Base-by-base conservation (phyloP, 1,140 invertebrate genomes). In the Orius insidiosus region DNA sequence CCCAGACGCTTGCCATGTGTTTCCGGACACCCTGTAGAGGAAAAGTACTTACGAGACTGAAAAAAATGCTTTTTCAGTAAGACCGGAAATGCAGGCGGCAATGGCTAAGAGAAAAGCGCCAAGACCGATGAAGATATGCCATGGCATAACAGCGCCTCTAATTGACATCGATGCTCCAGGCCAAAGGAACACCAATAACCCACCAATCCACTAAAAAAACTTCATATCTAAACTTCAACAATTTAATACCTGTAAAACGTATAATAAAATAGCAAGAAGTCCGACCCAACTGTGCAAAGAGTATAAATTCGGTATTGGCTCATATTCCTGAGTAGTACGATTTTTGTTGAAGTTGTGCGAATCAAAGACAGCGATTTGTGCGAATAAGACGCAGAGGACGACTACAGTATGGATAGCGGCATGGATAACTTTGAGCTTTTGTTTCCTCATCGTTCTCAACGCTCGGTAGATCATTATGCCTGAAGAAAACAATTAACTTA, bases 211-310 rank as follows among this genome's bases (percentile, higher is more conserved):
- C 77, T 92, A 63, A 45, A 70, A 64, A 57, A 52, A 55, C 55
- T 59, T 36, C 5, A n/a, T n/a, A n/a, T n/a, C n/a, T n/a, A n/a
- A n/a, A n/a, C n/a, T n/a, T n/a, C n/a, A n/a, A n/a, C n/a, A n/a
- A n/a, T 32, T 61, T n/a, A n/a, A n/a, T 62, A 85, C 82, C 71
- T 86, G 85, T 32, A 75, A 62, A 37, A 68, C 65, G 60, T 86
- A 92, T 51, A 87, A 58, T 52, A 84, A 70, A 6, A 87, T 72
- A 19, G 78, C 74, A 6, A 70, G 63, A 1, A 92, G 58, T 1
- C 88, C 88, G 41, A 93, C 56, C 86, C 88, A 92, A 53, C 81
- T 85, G 62, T 93, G 87, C 33, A 90, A 60, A 40, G 72, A 68
- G 59, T 87, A 88, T 59, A 93, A 63, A 62, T 92, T 88, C 6